A percentile compares a stretch with the other conserved stretches of the same genome.
These are phyloP conservation scores for Halocynthia roretzi DNA, from an alignment of 23 tunicate species.

Conservation along the genomic window DNA sequence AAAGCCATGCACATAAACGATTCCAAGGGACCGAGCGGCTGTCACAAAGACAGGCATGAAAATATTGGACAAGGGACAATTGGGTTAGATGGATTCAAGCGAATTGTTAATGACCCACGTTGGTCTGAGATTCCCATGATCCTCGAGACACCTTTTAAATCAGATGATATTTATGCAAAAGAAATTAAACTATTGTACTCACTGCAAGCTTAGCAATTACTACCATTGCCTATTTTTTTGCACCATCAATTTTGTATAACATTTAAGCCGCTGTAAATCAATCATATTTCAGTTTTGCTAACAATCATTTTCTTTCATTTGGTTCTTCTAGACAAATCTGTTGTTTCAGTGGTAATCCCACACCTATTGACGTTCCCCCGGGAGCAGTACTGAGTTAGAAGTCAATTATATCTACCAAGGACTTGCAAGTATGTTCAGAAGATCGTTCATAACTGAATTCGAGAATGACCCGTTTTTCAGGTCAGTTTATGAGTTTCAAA, in stretches of 20 bases:
- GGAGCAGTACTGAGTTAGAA: background rate
- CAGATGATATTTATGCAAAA: slow-evolving; percentile 5
- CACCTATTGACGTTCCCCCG: background rate
- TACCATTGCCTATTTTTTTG: background rate
- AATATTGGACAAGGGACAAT: slow-evolving; percentile 27
- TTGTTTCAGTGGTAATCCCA: background rate
- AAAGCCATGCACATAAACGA: slow-evolving; percentile 26
- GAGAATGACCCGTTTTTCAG: slow-evolving; percentile 83
- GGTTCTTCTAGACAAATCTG: background rate
- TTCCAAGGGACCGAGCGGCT: slow-evolving; percentile 26
- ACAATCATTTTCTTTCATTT: background rate
- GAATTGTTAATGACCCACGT: slow-evolving; percentile 18
- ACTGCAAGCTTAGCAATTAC: background rate
- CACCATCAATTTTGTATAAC: background rate
- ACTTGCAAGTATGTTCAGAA: background rate
- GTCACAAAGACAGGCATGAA: slow-evolving; percentile 28
- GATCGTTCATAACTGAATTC: slow-evolving; percentile 28
- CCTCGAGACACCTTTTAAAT: slow-evolving; percentile 7
- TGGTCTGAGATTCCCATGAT: slow-evolving; percentile 16
- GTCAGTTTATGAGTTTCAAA: background rate
- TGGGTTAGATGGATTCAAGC: slow-evolving; percentile 8
- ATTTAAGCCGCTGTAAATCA: background rate
- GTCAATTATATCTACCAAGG: too few relatives aligned
- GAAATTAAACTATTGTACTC: slow-evolving; percentile 14
- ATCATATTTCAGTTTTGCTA: slow-evolving; percentile 1